Base-by-base conservation (phyloP, 53 echinoderm and acorn worm genomes). In the Paracentrotus lividus region DNA sequence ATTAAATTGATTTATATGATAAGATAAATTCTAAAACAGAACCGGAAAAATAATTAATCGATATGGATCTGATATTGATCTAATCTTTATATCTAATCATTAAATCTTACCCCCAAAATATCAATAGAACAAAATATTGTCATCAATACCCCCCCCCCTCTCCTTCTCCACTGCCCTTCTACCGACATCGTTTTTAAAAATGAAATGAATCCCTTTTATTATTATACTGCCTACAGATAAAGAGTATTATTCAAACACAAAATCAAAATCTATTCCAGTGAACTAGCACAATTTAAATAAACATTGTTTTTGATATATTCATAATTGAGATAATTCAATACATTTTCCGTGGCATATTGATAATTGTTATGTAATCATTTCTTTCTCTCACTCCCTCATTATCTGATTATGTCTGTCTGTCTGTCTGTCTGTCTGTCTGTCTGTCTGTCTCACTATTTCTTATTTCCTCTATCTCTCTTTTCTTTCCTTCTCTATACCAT, bases 31-130 rank as follows among this genome's bases (percentile, higher is more conserved):
- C 15, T 72, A 5, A 21, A 40, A 72, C 40, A 72, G 36, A 72
- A 14, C 38, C 40, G 20, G 18, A 18, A 72, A 72, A 72, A 72
- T 4, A 40, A 72, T 36, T 29, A 38, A 40, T 14, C 16, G 20
- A 38, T 32, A 12, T 36, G 14, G 36, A 18, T 20, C 72, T 72
- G 38, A 72, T 72, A 38, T 38, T 5, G 72, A 72, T 72, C 72
- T 72, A 40, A 72, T 72, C 40, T 67, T 5, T 40, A n/a, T n/a
- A 72, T 72, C 72, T 72, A 72, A 38, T 72, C 16, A n/a, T 40
- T 5, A 15, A 1, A 14, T 3, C 13, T 31, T 66, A 69, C 55
- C 18, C 8, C 1, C 55, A 57, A 57, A 57, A 51, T 51, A 8
- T 1, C 20, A 0, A 72, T 38, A 72, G 20, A 9, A 72, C 13